Percentiles rank a stretch among this genome's conserved stretches.
These are phyloP conservation scores for Pissodes strobi DNA, from an alignment of 1,140 invertebrate species.

Conservation along the genomic window DNA sequence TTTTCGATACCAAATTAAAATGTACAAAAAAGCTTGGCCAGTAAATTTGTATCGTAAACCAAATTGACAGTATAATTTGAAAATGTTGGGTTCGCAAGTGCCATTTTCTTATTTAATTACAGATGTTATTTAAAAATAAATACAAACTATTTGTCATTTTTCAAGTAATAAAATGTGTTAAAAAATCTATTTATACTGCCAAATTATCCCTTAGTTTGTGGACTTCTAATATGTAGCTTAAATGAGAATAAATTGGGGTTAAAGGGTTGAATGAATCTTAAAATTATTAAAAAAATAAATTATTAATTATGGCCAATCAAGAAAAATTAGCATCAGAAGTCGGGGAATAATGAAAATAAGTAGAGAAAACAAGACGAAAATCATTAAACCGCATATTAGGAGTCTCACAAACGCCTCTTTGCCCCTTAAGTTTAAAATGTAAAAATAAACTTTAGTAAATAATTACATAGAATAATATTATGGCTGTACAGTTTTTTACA, in stretches of 20 bases:
- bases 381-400: too few species aligned
- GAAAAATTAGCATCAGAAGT: too few species aligned
- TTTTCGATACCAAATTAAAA: neutral
- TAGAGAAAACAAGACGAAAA: too few species aligned
- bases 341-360: too few species aligned
- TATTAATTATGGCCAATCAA: too few species aligned
- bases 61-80: neutral
- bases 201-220: too few species aligned
- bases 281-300: too few species aligned
- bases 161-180: neutral
- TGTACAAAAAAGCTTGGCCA: neutral
- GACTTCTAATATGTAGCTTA: too few species aligned
- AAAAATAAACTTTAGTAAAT: neutral
- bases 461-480: neutral
- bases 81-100: neutral
- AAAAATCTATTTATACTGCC: neutral
- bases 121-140: neutral
- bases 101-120: neutral
- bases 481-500: constrained; percentile 5
- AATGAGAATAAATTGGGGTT: too few species aligned
- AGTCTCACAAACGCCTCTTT: too few species aligned
- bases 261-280: too few species aligned
- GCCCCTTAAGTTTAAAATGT: neutral
- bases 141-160: neutral
- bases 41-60: neutral